Conservation (phyloP, 2,888 invertebrate genomes). For the Ellobium chinense region DNA sequence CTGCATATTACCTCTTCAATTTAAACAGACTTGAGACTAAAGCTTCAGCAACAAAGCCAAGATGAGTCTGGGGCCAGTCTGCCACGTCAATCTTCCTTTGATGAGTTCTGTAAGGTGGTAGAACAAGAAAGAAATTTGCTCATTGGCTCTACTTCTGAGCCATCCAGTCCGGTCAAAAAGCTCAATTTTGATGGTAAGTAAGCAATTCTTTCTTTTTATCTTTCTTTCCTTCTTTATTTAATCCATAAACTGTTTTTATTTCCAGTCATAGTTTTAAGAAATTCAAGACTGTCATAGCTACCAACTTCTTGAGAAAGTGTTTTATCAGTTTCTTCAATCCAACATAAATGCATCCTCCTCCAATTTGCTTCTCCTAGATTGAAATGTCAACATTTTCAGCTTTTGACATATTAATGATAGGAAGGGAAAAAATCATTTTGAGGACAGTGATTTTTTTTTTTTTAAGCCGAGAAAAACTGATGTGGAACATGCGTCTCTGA, state of each 20-base stretch:
- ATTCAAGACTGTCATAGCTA: too few relatives aligned
- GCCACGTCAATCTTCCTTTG: slow-evolving; percentile 76
- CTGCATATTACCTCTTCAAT: too few relatives aligned
- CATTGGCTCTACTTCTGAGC: slow-evolving; percentile 70
- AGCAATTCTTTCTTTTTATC: neutral
- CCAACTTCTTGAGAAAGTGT: too few relatives aligned
- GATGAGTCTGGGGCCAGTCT: slow-evolving; percentile 46
- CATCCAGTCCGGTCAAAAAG: slow-evolving; percentile 65
- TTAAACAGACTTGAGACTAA: slow-evolving; percentile 30
- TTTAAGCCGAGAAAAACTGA: too few relatives aligned
- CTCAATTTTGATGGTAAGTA: slow-evolving; percentile 52
- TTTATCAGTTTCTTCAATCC: too few relatives aligned
- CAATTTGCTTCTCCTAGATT: too few relatives aligned
- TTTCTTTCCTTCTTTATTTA: slow-evolving; percentile 16
- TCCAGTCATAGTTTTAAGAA: slow-evolving; percentile 20
- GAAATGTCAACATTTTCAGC: too few relatives aligned
- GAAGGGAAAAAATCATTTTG: too few relatives aligned
- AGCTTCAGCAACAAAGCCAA: slow-evolving; percentile 27
- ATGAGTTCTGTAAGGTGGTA: slow-evolving; percentile 78
- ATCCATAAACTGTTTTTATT: neutral
- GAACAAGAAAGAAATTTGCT: slow-evolving; percentile 74
- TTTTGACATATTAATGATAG: too few relatives aligned
- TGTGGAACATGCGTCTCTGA: too few relatives aligned
- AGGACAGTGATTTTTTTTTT: too few relatives aligned
- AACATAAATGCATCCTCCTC: too few relatives aligned